Conservation (phyloP, 2,888 invertebrate species). For the Laspeyria flexula region DNA sequence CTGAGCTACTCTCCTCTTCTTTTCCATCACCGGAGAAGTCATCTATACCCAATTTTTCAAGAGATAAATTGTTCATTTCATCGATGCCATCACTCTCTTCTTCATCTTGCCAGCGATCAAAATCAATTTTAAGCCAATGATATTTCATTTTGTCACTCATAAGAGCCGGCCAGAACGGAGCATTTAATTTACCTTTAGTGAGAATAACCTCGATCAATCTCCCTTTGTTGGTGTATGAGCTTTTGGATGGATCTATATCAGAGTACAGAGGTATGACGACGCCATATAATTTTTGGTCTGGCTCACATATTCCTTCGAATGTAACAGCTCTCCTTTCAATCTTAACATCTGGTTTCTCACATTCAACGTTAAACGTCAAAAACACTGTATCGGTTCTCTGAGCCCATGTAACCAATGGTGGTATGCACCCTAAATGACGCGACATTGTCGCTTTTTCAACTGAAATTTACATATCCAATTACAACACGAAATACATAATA, state of each 20-base stretch:
- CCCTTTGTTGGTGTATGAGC: constrained; percentile 88
- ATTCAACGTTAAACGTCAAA: constrained; percentile 95
- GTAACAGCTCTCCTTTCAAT: constrained; percentile 88
- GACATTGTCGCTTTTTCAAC: constrained; percentile 61
- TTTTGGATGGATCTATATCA: constrained; percentile 93
- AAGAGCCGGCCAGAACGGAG: constrained; percentile 94
- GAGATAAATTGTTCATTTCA: constrained; percentile 60
- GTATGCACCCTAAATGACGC: constrained; percentile 53
- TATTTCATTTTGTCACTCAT: constrained; percentile 95
- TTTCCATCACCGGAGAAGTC: constrained; percentile 62
- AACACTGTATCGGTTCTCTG: constrained; percentile 93
- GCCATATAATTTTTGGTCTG: constrained; percentile 94
- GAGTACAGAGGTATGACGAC: constrained; percentile 93
- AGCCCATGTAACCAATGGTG: constrained; percentile 96
- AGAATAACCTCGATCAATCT: constrained; percentile 90
- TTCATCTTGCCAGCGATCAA: constrained; percentile 98
- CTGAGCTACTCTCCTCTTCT: constrained; percentile 88
- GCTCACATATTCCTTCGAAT: constrained; percentile 94
- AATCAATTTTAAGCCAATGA: constrained; percentile 98
- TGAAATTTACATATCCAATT: constrained; percentile 31
- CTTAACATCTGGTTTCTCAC: constrained; percentile 91
- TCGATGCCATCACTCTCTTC: constrained; percentile 93
- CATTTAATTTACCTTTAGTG: constrained; percentile 87
- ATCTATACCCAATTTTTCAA: constrained; percentile 56
- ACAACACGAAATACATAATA: not conserved